Evolutionary conservation across 2,113 vertebrate species (phyloP), one percentile per base, ranked within the genome.

Genomic region (Tachuris rubrigastra): DNA sequence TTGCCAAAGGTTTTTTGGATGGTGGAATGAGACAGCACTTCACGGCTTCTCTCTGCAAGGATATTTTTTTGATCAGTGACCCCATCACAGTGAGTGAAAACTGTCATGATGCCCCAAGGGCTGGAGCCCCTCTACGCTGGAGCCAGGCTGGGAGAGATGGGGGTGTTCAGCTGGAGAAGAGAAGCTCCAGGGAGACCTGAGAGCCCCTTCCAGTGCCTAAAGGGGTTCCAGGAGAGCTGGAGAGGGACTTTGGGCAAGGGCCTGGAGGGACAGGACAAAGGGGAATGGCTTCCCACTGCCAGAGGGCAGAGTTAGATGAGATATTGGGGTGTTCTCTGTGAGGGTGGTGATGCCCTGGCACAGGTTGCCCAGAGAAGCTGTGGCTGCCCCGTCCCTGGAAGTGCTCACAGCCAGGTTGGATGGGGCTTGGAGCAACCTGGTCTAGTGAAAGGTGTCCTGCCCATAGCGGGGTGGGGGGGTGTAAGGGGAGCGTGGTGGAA

Each of bases 241-340:
- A 67, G 28, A 67, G 33, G 23, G 18, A 3, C 27, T 58, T 4
- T 5, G 27, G 33, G 39, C 9, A 50, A 22, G 25, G 52, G 33
- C 4, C 28, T 25, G 31, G 52, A 25, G 2, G 10, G 72, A 35
- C 25, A 69, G n/a, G n/a, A 50, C 47, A 49, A 10, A 14, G 11
- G 20, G 28, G 46, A 68, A 47, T 22, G 62, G 30, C 20, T 74
- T 14, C 10, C 31, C n/a, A 18, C 3, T 82, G 24, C 31, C 53
- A 46, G 7, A 22, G 15, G 19, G 20, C 28, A 46, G 39, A n/a
- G 24, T 0, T 24, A 0, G 46, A 3, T 39, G 20, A 20, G n/a
- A 27, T 7, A 13, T 1, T 22, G 39, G 46, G 20, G 30, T 14
- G 1, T 3, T 37, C 4, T 3, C 39, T 53, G 16, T 0, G 52